Percentiles rank a stretch among this genome's conserved stretches.
Conservation (phyloP, 2,797 vertebrate species). For the Lophius americanus region DNA sequence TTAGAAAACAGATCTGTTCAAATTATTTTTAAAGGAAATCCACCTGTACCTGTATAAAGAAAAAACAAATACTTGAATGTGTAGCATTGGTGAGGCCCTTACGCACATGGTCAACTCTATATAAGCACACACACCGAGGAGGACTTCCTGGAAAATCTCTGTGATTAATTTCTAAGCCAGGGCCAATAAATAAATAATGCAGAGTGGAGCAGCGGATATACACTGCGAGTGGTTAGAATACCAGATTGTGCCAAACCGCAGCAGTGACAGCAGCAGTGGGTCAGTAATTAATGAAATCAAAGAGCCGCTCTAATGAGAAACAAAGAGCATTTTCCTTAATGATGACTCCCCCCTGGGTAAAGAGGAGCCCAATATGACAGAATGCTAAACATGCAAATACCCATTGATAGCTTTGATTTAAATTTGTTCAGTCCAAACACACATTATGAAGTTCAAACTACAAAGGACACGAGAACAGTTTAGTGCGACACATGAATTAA, state of each 20-base stretch:
- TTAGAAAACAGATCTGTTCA: too few species aligned
- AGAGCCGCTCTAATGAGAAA: constrained; percentile 69
- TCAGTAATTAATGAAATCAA: constrained; percentile 77
- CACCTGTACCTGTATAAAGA: neutral
- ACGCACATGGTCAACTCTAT: constrained; percentile 16
- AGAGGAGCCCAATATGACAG: constrained; percentile 37
- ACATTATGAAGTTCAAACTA: neutral
- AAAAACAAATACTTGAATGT: neutral
- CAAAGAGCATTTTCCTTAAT: constrained; percentile 55
- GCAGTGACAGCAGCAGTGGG: constrained; percentile 60
- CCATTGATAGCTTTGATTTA: constrained; percentile 1
- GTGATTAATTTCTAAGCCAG: constrained; percentile 64
- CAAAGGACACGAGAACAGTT: too few species aligned
- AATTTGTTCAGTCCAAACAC: constrained; percentile 1
- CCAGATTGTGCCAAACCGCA: constrained; percentile 53
- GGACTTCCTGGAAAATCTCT: constrained; percentile 54
- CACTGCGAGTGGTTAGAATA: constrained; percentile 55
- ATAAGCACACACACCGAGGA: constrained; percentile 11
- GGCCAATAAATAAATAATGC: constrained; percentile 70
- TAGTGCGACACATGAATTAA: neutral
- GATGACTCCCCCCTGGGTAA: constrained; percentile 42
- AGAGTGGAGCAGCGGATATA: constrained; percentile 29
- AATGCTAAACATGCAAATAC: constrained; percentile 19
- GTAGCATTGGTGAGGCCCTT: neutral
- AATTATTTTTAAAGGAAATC: constrained; percentile 1